Conservation (phyloP, 2,888 invertebrate genomes). For the Hirtodrosophila histrioides region DNA sequence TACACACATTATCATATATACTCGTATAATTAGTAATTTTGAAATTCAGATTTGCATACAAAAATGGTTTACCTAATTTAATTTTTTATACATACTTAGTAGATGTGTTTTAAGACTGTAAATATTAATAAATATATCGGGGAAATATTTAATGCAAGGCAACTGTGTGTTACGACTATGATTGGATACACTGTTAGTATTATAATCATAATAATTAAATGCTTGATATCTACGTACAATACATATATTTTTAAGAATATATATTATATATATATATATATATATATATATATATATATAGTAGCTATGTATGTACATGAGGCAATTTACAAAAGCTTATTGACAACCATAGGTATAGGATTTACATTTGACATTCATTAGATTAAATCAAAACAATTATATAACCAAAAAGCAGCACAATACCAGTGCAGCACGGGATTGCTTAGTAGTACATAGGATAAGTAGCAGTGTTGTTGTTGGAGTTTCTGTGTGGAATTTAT, state of each 20-base stretch:
- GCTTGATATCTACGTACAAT: constrained; percentile 14
- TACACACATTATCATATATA: constrained; percentile 19
- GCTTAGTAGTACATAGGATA: no score
- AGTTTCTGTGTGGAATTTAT: constrained; percentile 26
- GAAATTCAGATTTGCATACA: constrained; percentile 53
- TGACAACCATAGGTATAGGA: constrained; percentile 64
- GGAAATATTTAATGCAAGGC: constrained; percentile 63
- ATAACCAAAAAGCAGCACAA: constrained; percentile 33
- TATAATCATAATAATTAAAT: constrained; percentile 24
- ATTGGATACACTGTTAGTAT: constrained; percentile 33
- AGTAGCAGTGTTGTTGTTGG: background rate
- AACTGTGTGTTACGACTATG: constrained; percentile 68
- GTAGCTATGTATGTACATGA: constrained; percentile 53
- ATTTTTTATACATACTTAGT: constrained; percentile 30
- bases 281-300: constrained; percentile 26
- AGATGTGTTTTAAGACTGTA: constrained; percentile 24
- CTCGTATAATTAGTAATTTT: constrained; percentile 31
- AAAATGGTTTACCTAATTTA: constrained; percentile 39
- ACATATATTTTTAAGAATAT: constrained; percentile 5
- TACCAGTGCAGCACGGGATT: constrained; percentile 4
- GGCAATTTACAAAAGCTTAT: constrained; percentile 56
- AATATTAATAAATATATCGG: constrained; percentile 43
- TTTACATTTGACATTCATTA: constrained; percentile 40
- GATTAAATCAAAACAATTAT: constrained; percentile 23
- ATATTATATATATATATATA: constrained; percentile 27